Percentiles rank a stretch among this genome's conserved stretches.
phyloP scores from a whole-genome alignment of 2,113 vertebrate genomes.

The Tor tambroides region DNA sequence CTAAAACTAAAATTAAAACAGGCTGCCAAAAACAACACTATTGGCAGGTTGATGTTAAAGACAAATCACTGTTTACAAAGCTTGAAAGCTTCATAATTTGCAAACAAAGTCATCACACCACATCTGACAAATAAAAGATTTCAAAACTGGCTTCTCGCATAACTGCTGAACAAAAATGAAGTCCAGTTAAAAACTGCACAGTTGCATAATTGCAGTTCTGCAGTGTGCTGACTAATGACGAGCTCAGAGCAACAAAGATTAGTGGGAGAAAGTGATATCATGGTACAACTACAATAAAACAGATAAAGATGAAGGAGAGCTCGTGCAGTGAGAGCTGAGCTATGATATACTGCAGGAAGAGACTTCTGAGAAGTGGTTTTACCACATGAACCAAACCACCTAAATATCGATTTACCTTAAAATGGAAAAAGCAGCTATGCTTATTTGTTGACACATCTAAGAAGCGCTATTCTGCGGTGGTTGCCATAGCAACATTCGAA shows the following conservation, averaged over 20 bases:
- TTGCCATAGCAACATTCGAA: slow-evolving; percentile 30
- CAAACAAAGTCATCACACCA: no score
- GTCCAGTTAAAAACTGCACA: background rate
- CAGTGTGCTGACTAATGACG: background rate
- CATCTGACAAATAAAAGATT: background rate
- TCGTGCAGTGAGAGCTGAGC: slow-evolving; percentile 15
- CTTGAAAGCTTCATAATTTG: no score
- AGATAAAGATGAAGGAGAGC: background rate
- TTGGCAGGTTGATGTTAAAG: no score
- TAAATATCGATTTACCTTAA: slow-evolving; percentile 13
- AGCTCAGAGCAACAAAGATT: background rate
- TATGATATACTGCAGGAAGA: background rate
- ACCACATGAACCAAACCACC: slow-evolving; percentile 34
- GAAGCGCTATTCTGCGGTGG: slow-evolving; percentile 9
- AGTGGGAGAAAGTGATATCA: background rate
- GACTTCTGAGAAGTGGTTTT: slow-evolving; percentile 16
- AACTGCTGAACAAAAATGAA: background rate
- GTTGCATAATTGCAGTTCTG: background rate
- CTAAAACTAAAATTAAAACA: no score
- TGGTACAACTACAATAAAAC: background rate
- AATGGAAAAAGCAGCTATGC: slow-evolving; percentile 23
- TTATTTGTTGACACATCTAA: slow-evolving; percentile 40
- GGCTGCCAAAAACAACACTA: no score
- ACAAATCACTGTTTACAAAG: no score
- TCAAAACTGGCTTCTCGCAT: background rate